Evolutionary conservation across 1,140 invertebrate genomes (phyloP), one percentile per base, ranked within the genome.

Genomic region (Panulirus ornatus): DNA sequence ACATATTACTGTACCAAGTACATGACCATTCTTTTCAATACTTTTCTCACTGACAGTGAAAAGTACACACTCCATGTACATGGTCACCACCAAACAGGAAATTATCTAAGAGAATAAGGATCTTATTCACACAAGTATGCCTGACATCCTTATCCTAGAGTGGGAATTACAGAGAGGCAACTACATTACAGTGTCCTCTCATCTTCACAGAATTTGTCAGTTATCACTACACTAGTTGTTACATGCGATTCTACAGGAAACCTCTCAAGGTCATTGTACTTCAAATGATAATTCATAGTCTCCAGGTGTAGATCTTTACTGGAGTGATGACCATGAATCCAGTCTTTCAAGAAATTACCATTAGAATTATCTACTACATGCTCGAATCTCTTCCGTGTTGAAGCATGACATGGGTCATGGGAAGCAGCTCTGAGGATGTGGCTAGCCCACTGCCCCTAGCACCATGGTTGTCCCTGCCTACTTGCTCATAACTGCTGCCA

Each of bases 361-460:
- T 66, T 66, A 27, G 6, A 30, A 27, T 66, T n/a, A 27, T 11
- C 58, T 30, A 22, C 54, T 58, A 22, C 22, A 27, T 66, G 58
- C 3, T 66, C 58, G 8, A 8, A 66, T 66, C 58, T 66, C 30
- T 5, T 66, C 27, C 27, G 8, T 66, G 58, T 11, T 66, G 58
- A 66, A 66, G 58, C n/a, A 27, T 66, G 58, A 66, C 58, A 66
- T 66, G 22, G 58, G n/a, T 30, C 16, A 16, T 78, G 75, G 75
- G 40, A 27, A 66, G 58, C 58, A 66, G 75, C 75, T 34, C 0
- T 44, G 75, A 78, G 40, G 14, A 78, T 47, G 44, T 44, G 75
- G 40, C 75, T 78, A 42, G 73, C 73, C 73, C 73, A 42, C 73
- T 75, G 42, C 38, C 73, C 73, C 75, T 78, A 78, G 75, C 75